These are phyloP conservation scores for Delichon dasypus DNA, from an alignment of 2,797 vertebrate species.

Conservation along the genomic window DNA sequence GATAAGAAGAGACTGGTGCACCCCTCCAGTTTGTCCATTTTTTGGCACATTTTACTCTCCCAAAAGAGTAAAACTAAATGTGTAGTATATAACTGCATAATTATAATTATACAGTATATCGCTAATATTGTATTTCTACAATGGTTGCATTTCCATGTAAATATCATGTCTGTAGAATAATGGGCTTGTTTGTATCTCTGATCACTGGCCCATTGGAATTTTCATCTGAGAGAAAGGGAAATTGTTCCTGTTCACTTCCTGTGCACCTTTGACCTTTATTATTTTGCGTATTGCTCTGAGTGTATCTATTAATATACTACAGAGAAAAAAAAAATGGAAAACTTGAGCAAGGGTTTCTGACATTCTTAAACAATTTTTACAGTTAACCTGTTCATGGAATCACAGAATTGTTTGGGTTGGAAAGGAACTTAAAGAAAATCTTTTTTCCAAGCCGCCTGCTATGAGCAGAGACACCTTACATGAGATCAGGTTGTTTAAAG, in stretches of 20 bases:
- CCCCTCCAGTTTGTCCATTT: background rate
- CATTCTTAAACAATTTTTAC: background rate
- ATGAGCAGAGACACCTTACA: background rate
- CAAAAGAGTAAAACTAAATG: background rate
- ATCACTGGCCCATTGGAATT: background rate
- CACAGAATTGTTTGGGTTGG: background rate
- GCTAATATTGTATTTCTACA: background rate
- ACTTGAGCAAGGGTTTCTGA: background rate
- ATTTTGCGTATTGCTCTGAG: background rate
- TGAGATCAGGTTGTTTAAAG: background rate
- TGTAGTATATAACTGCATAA: background rate
- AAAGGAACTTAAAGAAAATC: background rate
- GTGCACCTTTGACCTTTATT: background rate
- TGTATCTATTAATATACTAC: background rate
- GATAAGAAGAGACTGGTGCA: background rate
- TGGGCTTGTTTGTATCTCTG: background rate
- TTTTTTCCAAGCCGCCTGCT: background rate
- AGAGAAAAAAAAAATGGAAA: background rate
- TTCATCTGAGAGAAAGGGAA: background rate
- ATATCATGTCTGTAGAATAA: background rate
- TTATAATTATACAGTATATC: too few relatives aligned
- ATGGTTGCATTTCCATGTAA: background rate
- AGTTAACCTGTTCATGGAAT: background rate
- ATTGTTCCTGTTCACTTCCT: background rate
- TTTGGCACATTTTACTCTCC: background rate